These are phyloP conservation scores for Tetragonula carbonaria DNA, from an alignment of 2,888 invertebrate species.

Conservation along the genomic window DNA sequence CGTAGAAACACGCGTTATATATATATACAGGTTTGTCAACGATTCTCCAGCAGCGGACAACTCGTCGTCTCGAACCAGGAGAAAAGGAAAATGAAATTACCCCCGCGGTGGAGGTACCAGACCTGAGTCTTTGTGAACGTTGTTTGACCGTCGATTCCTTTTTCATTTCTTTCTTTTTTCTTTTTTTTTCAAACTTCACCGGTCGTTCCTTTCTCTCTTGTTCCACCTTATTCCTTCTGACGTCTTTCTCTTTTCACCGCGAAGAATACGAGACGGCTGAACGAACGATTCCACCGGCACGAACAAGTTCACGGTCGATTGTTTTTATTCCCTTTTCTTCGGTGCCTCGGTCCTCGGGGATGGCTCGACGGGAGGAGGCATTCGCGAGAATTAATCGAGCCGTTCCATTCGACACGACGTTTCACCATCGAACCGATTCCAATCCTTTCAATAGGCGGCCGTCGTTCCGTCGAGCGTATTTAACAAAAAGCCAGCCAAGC, in stretches of 20 bases:
- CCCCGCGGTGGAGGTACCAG: constrained; percentile 46
- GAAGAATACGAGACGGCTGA: constrained; percentile 14
- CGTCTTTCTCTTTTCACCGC: constrained; percentile 3
- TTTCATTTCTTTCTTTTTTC: constrained; percentile 3
- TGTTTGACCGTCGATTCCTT: constrained; percentile 53
- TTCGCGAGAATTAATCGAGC: constrained; percentile 60
- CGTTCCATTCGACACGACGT: constrained; percentile 44
- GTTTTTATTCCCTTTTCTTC: constrained; percentile 44
- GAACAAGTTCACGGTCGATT: constrained; percentile 61
- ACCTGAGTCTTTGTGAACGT: constrained; percentile 63
- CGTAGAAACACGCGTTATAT: constrained; percentile 31
- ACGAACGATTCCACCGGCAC: constrained; percentile 47
- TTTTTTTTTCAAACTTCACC: neutral
- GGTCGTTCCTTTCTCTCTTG: neutral
- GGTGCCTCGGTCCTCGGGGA: constrained; percentile 25
- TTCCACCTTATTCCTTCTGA: neutral
- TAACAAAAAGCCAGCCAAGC: constrained; percentile 42
- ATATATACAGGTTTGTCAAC: constrained; percentile 69
- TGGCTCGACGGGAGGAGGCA: constrained; percentile 13
- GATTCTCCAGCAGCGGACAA: constrained; percentile 39
- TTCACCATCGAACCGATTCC: constrained; percentile 33
- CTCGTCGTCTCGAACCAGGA: constrained; percentile 33
- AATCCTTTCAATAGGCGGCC: constrained; percentile 26
- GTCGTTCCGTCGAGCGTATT: constrained; percentile 20
- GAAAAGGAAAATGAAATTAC: constrained; percentile 66